phyloP scores from a whole-genome alignment of 92 coral and sea anemone species.

The Palythoa grandiflora region DNA sequence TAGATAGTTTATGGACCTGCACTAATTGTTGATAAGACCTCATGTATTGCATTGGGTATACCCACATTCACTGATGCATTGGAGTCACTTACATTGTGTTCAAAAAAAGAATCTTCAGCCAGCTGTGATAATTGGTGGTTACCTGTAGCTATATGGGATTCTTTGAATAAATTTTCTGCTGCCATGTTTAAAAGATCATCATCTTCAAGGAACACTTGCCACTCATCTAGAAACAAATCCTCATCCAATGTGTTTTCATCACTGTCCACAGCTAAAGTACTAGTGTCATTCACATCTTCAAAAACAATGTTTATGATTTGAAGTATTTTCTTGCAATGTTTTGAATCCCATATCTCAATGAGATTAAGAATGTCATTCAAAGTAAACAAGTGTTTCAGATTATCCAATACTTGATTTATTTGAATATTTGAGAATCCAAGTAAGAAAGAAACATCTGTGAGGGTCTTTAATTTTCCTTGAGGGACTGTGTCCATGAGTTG shows the following conservation, averaged over 20 bases:
- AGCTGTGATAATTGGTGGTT: slow-evolving; percentile 10
- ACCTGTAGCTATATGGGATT: slow-evolving; percentile 1
- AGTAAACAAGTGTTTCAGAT: slow-evolving; percentile 37
- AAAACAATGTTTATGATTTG: slow-evolving; percentile 31
- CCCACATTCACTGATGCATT: neutral
- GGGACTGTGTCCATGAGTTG: neutral
- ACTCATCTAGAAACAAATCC: slow-evolving; percentile 28
- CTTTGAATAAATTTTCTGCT: slow-evolving; percentile 19
- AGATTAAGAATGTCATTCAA: slow-evolving; percentile 25
- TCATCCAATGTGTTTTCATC: slow-evolving; percentile 27
- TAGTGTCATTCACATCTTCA: slow-evolving; percentile 25
- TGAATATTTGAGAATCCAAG: slow-evolving; percentile 52
- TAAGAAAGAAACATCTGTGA: slow-evolving; percentile 20
- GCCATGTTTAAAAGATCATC: slow-evolving; percentile 53
- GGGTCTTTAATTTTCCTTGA: slow-evolving; percentile 22
- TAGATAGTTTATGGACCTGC: neutral
- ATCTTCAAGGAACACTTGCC: slow-evolving; percentile 50
- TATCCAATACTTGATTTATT: slow-evolving; percentile 46
- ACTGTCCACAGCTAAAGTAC: slow-evolving; percentile 1
- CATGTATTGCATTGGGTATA: neutral
- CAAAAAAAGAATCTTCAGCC: slow-evolving; percentile 12
- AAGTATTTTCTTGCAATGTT: slow-evolving; percentile 50
- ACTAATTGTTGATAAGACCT: neutral
- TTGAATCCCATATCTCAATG: slow-evolving; percentile 52
- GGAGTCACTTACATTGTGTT: neutral